A percentile compares a stretch with the other conserved stretches of the same genome.
These are phyloP conservation scores for Phrynocephalus forsythii DNA, from an alignment of 2,797 vertebrate species.

Conservation along the genomic window DNA sequence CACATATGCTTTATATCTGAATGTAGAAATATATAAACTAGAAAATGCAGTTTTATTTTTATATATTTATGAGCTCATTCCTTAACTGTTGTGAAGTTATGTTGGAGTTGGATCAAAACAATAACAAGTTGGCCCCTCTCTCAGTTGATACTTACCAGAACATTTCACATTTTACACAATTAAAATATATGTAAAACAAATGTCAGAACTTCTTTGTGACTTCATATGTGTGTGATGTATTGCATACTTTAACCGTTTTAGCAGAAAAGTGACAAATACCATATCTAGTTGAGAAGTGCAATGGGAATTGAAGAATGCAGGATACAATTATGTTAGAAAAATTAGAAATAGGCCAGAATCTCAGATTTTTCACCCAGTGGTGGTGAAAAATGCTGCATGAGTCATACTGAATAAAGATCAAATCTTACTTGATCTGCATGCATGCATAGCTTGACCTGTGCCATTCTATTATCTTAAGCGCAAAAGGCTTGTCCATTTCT, in stretches of 20 bases:
- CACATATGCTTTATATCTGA: conserved; percentile 26
- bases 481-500: no score
- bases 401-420: conserved; percentile 11
- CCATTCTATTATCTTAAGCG: no score
- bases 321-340: neutral
- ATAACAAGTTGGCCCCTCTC: conserved; percentile 24
- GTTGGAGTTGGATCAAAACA: conserved; percentile 12
- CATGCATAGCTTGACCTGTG: neutral
- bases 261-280: conserved; percentile 11
- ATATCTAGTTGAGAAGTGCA: conserved; percentile 4
- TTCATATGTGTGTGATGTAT: conserved; percentile 21
- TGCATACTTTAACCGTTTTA: conserved; percentile 38
- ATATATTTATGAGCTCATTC: neutral
- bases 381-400: neutral
- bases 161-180: conserved; percentile 7
- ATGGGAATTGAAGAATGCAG: conserved; percentile 15
- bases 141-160: conserved; percentile 52
- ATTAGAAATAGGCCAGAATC: conserved; percentile 20
- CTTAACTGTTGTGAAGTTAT: conserved; percentile 26
- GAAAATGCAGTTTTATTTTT: neutral
- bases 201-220: conserved; percentile 47
- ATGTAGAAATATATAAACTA: neutral
- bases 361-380: neutral
- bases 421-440: neutral
- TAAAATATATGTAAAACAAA: conserved; percentile 43